Conservation (phyloP, 2,113 vertebrate species). For the Dolichallabes microphthalmus region DNA sequence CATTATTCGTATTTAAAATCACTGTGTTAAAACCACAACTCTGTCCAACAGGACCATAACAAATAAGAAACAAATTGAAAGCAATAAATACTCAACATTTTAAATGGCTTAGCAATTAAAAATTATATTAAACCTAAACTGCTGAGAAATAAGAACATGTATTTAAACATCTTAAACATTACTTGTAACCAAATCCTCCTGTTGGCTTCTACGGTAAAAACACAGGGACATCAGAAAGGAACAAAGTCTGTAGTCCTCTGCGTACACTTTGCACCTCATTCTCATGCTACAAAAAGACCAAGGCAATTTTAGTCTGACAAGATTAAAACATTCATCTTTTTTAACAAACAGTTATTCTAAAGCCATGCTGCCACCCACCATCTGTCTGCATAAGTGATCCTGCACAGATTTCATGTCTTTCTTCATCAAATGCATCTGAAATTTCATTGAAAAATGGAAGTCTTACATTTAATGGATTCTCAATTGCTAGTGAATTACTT, state of each 20-base stretch:
- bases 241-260: slow-evolving; percentile 69
- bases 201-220: slow-evolving; percentile 51
- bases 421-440: slow-evolving; percentile 72
- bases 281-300: slow-evolving; percentile 65
- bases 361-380: slow-evolving; percentile 63
- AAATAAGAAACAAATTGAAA: neutral
- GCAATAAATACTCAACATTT: slow-evolving; percentile 9
- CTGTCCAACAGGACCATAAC: slow-evolving; percentile 17
- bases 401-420: slow-evolving; percentile 74
- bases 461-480: neutral
- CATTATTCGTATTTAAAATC: slow-evolving; percentile 55
- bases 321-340: neutral
- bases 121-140: slow-evolving; percentile 12
- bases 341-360: neutral
- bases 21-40: slow-evolving; percentile 7
- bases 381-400: slow-evolving; percentile 71
- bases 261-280: slow-evolving; percentile 69
- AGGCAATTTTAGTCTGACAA: neutral
- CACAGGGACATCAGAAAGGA: slow-evolving; percentile 62
- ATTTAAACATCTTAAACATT: slow-evolving; percentile 27
- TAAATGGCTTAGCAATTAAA: slow-evolving; percentile 6
- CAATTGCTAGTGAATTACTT: neutral
- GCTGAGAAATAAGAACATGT: slow-evolving; percentile 26
- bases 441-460: slow-evolving; percentile 29
- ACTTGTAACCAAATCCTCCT: slow-evolving; percentile 4